phyloP scores from a whole-genome alignment of 2,797 vertebrate species.

The Neoniphon sammara region DNA sequence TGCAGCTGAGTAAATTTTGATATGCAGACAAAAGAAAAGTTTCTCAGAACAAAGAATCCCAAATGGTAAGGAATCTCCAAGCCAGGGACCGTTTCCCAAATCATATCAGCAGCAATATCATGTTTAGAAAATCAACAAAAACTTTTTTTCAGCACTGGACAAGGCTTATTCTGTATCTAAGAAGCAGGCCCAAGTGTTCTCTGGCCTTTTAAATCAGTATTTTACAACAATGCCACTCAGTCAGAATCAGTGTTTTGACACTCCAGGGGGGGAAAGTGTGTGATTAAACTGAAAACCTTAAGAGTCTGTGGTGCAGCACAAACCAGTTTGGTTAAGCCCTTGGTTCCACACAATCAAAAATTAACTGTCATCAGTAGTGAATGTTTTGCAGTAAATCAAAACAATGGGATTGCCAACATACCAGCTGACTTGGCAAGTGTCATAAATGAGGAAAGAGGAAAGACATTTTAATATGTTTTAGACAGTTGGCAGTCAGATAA shows the following conservation, averaged over 20 bases:
- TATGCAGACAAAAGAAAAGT: not conserved
- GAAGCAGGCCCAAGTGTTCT: slow-evolving; percentile 31
- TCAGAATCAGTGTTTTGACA: slow-evolving; percentile 21
- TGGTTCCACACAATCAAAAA: slow-evolving; percentile 33
- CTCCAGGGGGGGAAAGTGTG: slow-evolving; percentile 41
- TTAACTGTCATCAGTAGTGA: slow-evolving; percentile 1
- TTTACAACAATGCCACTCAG: slow-evolving; percentile 26
- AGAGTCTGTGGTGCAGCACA: slow-evolving; percentile 10
- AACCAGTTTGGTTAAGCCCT: slow-evolving; percentile 28
- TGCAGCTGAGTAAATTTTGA: not conserved
- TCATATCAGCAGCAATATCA: slow-evolving; percentile 16
- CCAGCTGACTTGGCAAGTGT: not conserved
- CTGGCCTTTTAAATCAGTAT: slow-evolving; percentile 36
- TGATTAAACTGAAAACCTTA: slow-evolving; percentile 33
- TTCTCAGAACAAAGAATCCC: not conserved
- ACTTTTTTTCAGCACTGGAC: slow-evolving; percentile 6
- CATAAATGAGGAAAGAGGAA: not conserved
- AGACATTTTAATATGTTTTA: not conserved
- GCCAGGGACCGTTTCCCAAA: slow-evolving; percentile 6
- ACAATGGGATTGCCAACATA: not conserved
- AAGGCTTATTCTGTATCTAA: slow-evolving; percentile 31
- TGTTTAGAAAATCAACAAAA: slow-evolving; percentile 14
- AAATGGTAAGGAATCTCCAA: slow-evolving; percentile 28
- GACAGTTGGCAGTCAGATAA: slow-evolving; percentile 2
- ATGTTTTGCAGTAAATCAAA: slow-evolving; percentile 14